Evolutionary conservation across 2,888 invertebrate genomes (phyloP).

Genomic region (Aethes cnicana): DNA sequence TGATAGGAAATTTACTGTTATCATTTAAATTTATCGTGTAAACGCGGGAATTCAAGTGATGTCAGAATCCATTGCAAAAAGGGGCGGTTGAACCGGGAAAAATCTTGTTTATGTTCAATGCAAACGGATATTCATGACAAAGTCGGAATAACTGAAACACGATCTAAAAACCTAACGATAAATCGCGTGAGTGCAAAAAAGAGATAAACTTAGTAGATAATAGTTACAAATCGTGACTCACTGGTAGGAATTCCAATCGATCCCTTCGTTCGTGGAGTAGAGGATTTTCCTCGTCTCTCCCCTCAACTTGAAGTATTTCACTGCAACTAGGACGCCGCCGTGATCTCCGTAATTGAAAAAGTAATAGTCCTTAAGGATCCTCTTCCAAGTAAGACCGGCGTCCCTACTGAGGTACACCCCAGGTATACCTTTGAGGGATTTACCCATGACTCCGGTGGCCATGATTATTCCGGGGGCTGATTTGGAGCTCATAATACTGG

Average conservation of each 20-base stretch:
- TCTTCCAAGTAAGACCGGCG: conserved; percentile 91
- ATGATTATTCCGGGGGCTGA: conserved; percentile 94
- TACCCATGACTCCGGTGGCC: conserved; percentile 91
- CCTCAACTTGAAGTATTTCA: conserved; percentile 89
- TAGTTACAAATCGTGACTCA: conserved; percentile 48
- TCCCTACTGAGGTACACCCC: conserved; percentile 91
- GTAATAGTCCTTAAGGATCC: conserved; percentile 90
- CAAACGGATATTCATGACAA: no score
- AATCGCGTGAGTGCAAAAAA: not conserved
- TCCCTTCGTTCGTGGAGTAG: conserved; percentile 94
- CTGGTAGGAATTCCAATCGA: conserved; percentile 87
- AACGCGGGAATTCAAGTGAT: no score
- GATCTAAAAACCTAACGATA: no score
- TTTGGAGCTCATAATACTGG: conserved; percentile 91
- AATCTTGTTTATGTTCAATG: no score
- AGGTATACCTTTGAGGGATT: conserved; percentile 89
- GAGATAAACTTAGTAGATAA: not conserved
- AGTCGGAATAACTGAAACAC: no score
- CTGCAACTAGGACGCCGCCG: conserved; percentile 93
- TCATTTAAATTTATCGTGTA: no score
- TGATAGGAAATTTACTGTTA: no score
- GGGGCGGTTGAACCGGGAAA: no score
- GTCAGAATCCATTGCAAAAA: no score
- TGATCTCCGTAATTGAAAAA: conserved; percentile 96
- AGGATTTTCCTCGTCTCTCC: conserved; percentile 90